A percentile compares a stretch with the other conserved stretches of the same genome.
Conservation (phyloP, 2,113 vertebrate genomes). For the Vireo altiloquus region DNA sequence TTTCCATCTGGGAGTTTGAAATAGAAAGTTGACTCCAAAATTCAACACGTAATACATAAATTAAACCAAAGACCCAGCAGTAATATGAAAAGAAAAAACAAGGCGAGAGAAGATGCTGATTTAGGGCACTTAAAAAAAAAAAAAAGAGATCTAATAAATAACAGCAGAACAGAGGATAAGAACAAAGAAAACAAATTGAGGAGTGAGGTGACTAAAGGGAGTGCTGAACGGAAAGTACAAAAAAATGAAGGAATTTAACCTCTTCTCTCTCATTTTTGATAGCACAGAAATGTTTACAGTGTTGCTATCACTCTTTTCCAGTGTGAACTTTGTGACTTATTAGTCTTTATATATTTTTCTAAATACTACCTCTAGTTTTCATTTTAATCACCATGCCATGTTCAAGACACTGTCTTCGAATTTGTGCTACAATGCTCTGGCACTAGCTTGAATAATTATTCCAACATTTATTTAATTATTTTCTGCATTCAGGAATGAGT, state of each 20-base stretch:
- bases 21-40: neutral
- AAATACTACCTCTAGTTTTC: neutral
- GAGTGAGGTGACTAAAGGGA: neutral
- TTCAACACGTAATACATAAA: neutral
- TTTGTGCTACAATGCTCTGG: neutral
- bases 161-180: neutral
- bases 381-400: neutral
- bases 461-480: neutral
- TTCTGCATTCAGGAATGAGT: neutral
- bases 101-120: neutral
- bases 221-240: neutral
- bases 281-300: neutral
- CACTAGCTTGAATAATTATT: neutral
- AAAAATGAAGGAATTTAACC: neutral
- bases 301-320: neutral
- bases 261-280: neutral
- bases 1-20: neutral
- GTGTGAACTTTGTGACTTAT: neutral
- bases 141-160: neutral
- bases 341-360: neutral
- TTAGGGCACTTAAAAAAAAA: neutral
- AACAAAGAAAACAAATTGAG: neutral
- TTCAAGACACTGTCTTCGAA: neutral
- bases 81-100: neutral
- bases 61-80: neutral